Percentiles rank a stretch among this genome's conserved stretches.
Evolutionary conservation across 2,888 invertebrate species (phyloP).

Genomic region (Ypsolopha sequella): DNA sequence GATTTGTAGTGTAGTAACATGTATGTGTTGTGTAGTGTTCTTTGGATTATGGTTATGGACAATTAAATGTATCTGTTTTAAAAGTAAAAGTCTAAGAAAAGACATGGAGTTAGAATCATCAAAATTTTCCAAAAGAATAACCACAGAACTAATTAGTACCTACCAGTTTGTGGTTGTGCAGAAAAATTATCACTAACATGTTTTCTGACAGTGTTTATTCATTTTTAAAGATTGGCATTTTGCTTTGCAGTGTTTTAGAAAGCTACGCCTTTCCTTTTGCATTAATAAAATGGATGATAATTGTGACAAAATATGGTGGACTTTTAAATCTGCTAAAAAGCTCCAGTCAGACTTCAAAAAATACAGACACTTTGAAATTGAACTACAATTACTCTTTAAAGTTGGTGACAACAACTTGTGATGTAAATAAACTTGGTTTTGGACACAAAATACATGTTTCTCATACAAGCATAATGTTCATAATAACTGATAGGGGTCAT

Average conservation of each 20-base stretch:
- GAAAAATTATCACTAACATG: conserved; percentile 14
- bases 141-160: too few species aligned
- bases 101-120: too few species aligned
- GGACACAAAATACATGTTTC: conserved; percentile 15
- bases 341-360: conserved; percentile 6
- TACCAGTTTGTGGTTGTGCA: too few species aligned
- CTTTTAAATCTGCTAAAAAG: conserved; percentile 11
- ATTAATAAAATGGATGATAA: conserved; percentile 35
- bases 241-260: conserved; percentile 31
- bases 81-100: too few species aligned
- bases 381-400: conserved; percentile 30
- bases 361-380: conserved; percentile 10
- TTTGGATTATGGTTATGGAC: too few species aligned
- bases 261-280: conserved; percentile 32
- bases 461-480: conserved; percentile 28
- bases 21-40: too few species aligned
- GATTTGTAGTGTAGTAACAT: too few species aligned
- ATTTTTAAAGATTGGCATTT: conserved; percentile 23
- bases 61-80: too few species aligned
- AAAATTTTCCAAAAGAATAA: too few species aligned
- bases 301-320: conserved; percentile 28
- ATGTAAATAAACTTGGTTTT: conserved; percentile 4
- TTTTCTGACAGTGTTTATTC: conserved; percentile 19
- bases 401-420: conserved; percentile 22
- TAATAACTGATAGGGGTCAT: conserved; percentile 15